A percentile compares a stretch with the other conserved stretches of the same genome.
Evolutionary conservation across 2,888 invertebrate species (phyloP).

Genomic region (Noctuana brunneofusca): DNA sequence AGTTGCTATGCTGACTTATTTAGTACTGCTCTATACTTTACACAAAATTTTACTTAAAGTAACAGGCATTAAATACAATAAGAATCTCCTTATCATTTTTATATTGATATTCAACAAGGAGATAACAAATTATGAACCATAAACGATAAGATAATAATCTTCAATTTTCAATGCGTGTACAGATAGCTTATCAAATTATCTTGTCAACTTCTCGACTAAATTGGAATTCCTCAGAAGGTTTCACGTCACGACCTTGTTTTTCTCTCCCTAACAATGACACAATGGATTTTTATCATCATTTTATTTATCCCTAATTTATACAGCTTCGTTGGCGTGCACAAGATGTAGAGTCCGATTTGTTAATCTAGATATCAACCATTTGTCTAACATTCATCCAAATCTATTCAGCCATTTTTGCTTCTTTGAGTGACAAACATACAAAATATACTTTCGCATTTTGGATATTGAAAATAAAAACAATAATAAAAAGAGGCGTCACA

Average conservation of each 20-base stretch:
- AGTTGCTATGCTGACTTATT: background rate
- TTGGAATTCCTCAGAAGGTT: slow-evolving; percentile 6
- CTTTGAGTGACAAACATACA: no score
- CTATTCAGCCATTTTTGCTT: no score
- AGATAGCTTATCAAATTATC: slow-evolving; percentile 24
- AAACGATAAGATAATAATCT: slow-evolving; percentile 21
- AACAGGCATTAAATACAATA: background rate
- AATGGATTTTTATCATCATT: background rate
- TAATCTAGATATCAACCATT: no score
- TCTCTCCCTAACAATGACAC: background rate
- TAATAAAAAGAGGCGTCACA: no score
- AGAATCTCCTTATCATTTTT: background rate
- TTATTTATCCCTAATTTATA: background rate
- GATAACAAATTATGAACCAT: background rate
- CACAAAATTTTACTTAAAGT: no score
- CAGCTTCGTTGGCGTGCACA: no score
- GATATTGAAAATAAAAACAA: no score
- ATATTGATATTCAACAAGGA: background rate
- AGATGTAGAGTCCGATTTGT: background rate
- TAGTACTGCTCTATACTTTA: no score
- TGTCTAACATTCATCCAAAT: no score
- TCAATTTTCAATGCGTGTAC: background rate
- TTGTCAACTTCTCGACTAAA: slow-evolving; percentile 16
- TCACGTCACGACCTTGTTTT: slow-evolving; percentile 9
- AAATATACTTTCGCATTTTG: no score